Conservation (phyloP, 2,797 vertebrate species). For the Myotis myotis region DNA sequence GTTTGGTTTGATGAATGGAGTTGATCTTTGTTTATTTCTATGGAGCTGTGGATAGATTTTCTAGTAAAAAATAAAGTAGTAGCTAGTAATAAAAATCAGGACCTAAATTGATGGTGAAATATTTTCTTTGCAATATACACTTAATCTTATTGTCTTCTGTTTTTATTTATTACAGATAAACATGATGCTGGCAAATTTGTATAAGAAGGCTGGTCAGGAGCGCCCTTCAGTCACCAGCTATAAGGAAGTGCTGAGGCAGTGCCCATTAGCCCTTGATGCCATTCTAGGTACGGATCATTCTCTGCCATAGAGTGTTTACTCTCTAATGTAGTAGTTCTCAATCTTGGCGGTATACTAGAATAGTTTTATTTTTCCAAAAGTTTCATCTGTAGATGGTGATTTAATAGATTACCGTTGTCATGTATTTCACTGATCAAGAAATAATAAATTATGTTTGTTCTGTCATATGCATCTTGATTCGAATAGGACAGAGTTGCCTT, state of each 20-base stretch:
- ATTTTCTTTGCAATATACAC: not conserved
- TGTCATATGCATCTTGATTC: not conserved
- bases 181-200: slow-evolving; percentile 98
- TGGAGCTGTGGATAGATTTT: not conserved
- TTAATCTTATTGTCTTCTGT: not conserved
- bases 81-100: slow-evolving; percentile 17
- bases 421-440: not conserved
- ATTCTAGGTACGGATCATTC: slow-evolving; percentile 90
- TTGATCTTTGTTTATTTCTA: slow-evolving; percentile 20
- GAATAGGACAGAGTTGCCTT: not conserved
- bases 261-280: slow-evolving; percentile 96
- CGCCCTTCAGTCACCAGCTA: slow-evolving; percentile 98
- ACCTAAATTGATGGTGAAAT: not conserved
- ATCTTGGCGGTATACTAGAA: not conserved
- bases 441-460: not conserved
- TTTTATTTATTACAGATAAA: slow-evolving; percentile 91
- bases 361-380: not conserved
- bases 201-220: slow-evolving; percentile 98
- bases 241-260: slow-evolving; percentile 97
- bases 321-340: not conserved
- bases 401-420: not conserved
- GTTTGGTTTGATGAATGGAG: slow-evolving; percentile 13
- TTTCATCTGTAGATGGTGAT: not conserved
- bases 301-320: not conserved
- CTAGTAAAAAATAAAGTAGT: not conserved